Conservation (phyloP, 1,140 invertebrate species). For the Drosophila nigrodunni region DNA sequence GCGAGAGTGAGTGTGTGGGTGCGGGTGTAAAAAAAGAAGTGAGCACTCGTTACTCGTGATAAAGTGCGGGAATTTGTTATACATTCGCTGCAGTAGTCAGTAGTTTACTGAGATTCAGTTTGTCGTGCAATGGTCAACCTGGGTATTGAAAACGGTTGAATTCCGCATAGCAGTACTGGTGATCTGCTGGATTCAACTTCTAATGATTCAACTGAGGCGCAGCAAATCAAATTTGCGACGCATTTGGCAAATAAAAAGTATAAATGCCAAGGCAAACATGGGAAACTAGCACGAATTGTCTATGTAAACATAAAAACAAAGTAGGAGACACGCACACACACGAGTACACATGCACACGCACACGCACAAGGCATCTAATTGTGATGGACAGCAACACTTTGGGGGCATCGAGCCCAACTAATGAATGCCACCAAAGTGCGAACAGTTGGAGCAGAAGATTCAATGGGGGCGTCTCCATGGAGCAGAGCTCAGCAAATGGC, state of each 20-base stretch:
- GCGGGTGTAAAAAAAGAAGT: constrained; percentile 8
- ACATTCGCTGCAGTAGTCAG: constrained; percentile 12
- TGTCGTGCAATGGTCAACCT: too few species aligned
- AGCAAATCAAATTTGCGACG: constrained; percentile 25
- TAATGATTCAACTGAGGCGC: constrained; percentile 26
- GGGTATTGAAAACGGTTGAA: not conserved
- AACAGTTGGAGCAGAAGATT: constrained; percentile 15
- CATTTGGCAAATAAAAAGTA: constrained; percentile 18
- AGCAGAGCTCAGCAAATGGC: constrained; percentile 60
- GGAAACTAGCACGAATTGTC: constrained; percentile 24
- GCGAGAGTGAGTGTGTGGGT: not conserved
- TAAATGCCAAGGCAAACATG: constrained; percentile 32
- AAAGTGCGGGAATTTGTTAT: constrained; percentile 26
- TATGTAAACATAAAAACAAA: constrained; percentile 12
- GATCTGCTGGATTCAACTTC: not conserved
- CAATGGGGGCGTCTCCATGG: constrained; percentile 21
- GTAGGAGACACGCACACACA: not conserved
- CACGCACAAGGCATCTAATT: constrained; percentile 58
- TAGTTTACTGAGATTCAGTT: constrained; percentile 27
- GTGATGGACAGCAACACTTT: constrained; percentile 76
- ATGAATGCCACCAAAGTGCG: constrained; percentile 74
- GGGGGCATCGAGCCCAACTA: constrained; percentile 63
- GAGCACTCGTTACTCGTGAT: constrained; percentile 3
- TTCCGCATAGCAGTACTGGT: not conserved
- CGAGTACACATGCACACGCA: not conserved